Percentiles rank a stretch among this genome's conserved stretches.
These are phyloP conservation scores for Cavia aperea DNA, from an alignment of 2,113 vertebrate genomes.

Conservation along the genomic window DNA sequence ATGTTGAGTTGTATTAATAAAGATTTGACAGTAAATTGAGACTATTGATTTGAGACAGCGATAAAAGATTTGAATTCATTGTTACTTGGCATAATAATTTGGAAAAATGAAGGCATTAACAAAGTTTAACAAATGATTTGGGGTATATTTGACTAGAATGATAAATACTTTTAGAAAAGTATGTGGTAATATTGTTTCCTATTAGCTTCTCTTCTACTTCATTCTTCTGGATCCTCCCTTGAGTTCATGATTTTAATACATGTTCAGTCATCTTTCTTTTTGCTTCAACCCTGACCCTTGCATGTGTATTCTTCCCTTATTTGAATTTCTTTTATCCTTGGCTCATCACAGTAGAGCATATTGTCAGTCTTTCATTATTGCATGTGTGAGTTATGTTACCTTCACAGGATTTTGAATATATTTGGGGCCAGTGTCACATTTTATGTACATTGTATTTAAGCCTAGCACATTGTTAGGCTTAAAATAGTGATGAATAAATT, in stretches of 20 bases:
- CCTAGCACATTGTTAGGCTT: background rate
- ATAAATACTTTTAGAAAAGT: constrained; percentile 10
- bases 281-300: background rate
- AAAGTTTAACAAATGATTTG: constrained; percentile 5
- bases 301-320: background rate
- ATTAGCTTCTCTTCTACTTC: background rate
- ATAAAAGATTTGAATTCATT: constrained; percentile 1
- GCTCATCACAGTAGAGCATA: background rate
- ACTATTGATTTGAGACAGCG: background rate
- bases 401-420: background rate
- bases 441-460: background rate
- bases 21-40: constrained; percentile 20
- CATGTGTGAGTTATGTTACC: background rate
- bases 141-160: background rate
- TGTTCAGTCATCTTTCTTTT: background rate
- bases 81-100: constrained; percentile 24
- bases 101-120: background rate
- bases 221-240: background rate
- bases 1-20: background rate
- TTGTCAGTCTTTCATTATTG: constrained; percentile 3
- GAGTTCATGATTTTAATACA: background rate
- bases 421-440: background rate
- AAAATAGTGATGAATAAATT: constrained; percentile 21
- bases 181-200: background rate
- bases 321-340: constrained; percentile 6